Evolutionary conservation across 2,797 vertebrate species (phyloP).

Genomic region (Sus cebifrons): DNA sequence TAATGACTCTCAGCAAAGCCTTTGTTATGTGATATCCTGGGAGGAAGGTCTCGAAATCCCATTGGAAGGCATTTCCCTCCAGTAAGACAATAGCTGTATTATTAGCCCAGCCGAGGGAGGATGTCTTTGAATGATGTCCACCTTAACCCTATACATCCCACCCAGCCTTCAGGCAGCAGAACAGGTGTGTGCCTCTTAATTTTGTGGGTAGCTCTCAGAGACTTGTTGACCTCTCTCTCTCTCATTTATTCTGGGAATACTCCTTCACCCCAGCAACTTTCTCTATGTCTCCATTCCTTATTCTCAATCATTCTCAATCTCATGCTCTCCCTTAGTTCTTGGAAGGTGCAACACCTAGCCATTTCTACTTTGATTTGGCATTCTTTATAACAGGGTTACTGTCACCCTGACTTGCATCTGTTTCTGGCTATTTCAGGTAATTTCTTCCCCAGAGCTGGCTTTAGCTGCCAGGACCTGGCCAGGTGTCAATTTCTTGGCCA

Average conservation of each 20-base stretch:
- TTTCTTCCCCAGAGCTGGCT: neutral
- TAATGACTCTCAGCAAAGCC: neutral
- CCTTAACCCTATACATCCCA: neutral
- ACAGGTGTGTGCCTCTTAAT: neutral
- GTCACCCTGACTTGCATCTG: neutral
- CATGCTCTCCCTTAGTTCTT: neutral
- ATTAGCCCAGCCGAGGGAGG: neutral
- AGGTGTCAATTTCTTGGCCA: constrained; percentile 30
- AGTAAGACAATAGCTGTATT: neutral
- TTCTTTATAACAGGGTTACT: neutral
- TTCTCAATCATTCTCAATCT: constrained; percentile 16
- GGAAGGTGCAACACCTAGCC: constrained; percentile 30
- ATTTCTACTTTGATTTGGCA: constrained; percentile 16
- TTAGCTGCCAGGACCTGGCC: neutral
- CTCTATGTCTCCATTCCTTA: neutral
- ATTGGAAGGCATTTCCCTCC: neutral
- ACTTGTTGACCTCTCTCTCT: neutral
- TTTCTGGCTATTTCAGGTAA: constrained; percentile 59
- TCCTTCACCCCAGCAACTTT: neutral
- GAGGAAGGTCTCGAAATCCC: neutral
- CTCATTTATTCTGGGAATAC: neutral
- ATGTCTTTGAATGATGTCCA: neutral
- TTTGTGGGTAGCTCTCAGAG: neutral
- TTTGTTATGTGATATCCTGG: neutral
- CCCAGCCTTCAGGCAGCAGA: neutral